phyloP scores from a whole-genome alignment of 2,797 vertebrate genomes.

The Molossus molossus region DNA sequence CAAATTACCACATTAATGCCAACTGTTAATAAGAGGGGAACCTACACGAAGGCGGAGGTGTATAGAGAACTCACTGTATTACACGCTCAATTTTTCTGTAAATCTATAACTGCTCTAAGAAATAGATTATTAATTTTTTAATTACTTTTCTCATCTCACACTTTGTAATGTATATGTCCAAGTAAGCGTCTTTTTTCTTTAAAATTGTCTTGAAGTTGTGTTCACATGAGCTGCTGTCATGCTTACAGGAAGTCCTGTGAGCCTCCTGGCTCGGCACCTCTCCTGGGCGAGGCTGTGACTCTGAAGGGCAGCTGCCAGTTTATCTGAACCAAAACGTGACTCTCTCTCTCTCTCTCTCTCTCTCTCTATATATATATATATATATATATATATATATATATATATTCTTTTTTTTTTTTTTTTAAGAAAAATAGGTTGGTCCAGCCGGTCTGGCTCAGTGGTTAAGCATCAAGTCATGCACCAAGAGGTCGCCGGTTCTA shows the following conservation, averaged over 20 bases:
- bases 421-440: too few species aligned
- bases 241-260: not conserved
- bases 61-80: not conserved
- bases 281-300: not conserved
- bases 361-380: not conserved
- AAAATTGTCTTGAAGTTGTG: not conserved
- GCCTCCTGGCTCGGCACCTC: fast-evolving
- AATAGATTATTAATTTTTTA: not conserved
- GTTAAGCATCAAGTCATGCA: too few species aligned
- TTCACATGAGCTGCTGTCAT: not conserved
- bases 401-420: too few species aligned
- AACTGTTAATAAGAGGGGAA: not conserved
- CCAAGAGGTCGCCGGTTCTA: too few species aligned
- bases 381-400: too few species aligned
- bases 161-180: not conserved
- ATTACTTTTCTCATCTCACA: not conserved
- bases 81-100: not conserved
- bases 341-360: too few species aligned
- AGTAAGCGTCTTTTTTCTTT: not conserved
- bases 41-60: not conserved
- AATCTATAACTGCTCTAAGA: not conserved
- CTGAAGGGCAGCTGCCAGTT: not conserved
- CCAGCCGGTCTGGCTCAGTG: too few species aligned
- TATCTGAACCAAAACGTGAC: not conserved
- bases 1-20: not conserved